A percentile compares a stretch with the other conserved stretches of the same genome.
These are phyloP conservation scores for Boulengeromyrus knoepffleri DNA, from an alignment of 2,113 vertebrate genomes.

Conservation along the genomic window DNA sequence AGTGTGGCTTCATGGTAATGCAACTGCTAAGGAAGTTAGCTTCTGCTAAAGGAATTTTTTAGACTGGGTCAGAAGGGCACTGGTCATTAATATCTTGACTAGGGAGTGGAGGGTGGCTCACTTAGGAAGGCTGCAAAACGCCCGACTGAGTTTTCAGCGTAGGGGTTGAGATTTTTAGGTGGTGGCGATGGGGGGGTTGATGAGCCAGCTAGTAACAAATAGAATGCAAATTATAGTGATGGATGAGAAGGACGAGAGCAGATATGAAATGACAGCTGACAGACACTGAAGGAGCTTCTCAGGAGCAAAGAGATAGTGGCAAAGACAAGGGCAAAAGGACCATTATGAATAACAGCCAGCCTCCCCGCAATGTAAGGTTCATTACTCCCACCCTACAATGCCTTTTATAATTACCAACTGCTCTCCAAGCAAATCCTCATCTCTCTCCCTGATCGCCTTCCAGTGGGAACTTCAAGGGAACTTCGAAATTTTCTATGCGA, in stretches of 20 bases:
- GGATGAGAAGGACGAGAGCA: conserved; percentile 32
- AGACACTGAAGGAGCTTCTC: conserved; percentile 36
- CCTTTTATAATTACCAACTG: neutral
- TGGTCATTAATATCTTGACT: neutral
- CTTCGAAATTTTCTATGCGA: neutral
- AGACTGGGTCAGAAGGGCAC: neutral
- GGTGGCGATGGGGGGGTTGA: conserved; percentile 26
- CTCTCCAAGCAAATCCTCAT: neutral
- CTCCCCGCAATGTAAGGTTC: neutral
- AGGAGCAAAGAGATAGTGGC: conserved; percentile 21
- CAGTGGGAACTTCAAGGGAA: neutral
- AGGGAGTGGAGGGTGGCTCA: neutral
- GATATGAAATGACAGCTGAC: conserved; percentile 42
- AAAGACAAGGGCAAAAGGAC: conserved; percentile 26
- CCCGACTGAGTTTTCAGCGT: conserved; percentile 11
- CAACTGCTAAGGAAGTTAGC: neutral
- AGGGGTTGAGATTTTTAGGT: conserved; percentile 22
- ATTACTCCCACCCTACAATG: conserved; percentile 17
- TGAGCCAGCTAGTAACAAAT: conserved; percentile 31
- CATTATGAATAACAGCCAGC: conserved; percentile 17
- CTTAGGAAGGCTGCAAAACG: neutral
- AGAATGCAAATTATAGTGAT: conserved; percentile 28
- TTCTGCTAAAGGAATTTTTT: neutral
- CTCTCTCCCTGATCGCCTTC: neutral
- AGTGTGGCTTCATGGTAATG: neutral